Conservation (phyloP, 2,797 vertebrate species). For the Ciconia nigra region DNA sequence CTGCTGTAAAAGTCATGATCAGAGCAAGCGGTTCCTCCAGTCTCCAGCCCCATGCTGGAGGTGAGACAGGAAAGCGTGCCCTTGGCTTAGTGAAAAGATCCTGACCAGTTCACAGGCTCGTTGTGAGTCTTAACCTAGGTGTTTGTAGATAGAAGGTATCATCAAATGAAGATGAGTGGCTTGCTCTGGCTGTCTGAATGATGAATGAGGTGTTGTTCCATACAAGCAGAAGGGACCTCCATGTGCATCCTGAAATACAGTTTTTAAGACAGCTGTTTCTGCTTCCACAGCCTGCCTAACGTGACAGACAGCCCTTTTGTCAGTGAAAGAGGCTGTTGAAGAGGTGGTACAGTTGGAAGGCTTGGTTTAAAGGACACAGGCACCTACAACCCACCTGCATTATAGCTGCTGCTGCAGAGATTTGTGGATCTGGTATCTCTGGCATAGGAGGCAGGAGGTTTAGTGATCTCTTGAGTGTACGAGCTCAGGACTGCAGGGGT, state of each 20-base stretch:
- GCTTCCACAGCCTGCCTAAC: not conserved
- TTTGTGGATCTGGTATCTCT: not conserved
- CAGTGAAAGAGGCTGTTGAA: not conserved
- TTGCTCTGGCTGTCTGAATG: not conserved
- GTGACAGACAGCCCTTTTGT: not conserved
- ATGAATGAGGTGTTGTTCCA: not conserved
- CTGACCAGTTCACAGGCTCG: not conserved
- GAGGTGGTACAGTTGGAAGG: not conserved
- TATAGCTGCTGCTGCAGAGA: not conserved
- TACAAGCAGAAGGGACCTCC: not conserved
- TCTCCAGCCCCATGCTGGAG: not conserved
- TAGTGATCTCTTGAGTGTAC: not conserved
- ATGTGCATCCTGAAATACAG: not conserved
- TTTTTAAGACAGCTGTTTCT: not conserved
- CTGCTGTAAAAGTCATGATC: not conserved
- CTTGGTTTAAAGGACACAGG: not conserved
- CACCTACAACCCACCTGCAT: not conserved
- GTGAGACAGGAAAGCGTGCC: not conserved
- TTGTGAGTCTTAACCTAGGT: not conserved
- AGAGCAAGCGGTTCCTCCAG: not conserved
- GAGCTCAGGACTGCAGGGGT: not conserved
- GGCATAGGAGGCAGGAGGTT: not conserved
- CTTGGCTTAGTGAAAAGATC: not conserved
- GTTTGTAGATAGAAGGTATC: slow-evolving; percentile 12
- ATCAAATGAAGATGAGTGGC: not conserved